phyloP scores from a whole-genome alignment of 2,113 vertebrate genomes.

The Cinclus cinclus region DNA sequence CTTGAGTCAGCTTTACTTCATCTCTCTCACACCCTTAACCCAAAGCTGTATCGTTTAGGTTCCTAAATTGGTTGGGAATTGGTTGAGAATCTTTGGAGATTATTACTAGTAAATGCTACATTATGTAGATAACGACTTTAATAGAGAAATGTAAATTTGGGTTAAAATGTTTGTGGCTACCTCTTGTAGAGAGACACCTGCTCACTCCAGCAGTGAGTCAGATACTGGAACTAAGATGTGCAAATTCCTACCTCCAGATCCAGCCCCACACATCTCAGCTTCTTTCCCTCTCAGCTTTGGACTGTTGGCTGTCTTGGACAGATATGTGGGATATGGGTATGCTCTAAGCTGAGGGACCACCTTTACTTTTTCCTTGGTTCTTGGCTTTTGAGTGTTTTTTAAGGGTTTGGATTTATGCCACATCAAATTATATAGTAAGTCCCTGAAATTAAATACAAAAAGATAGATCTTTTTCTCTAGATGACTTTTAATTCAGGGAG shows the following conservation, averaged over 20 bases:
- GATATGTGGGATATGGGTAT: not conserved
- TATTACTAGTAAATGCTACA: not conserved
- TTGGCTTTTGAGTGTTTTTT: not conserved
- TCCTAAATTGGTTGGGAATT: not conserved
- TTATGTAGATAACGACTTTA: not conserved
- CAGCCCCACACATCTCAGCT: not conserved
- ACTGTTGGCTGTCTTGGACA: not conserved
- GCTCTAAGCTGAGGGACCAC: not conserved
- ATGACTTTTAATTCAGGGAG: not conserved
- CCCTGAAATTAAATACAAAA: not conserved
- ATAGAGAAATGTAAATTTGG: slow-evolving; percentile 1
- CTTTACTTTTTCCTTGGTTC: not conserved
- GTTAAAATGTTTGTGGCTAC: not conserved
- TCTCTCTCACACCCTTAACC: slow-evolving; percentile 1
- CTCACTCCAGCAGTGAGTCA: not conserved
- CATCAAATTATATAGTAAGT: not conserved
- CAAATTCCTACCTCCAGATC: not conserved
- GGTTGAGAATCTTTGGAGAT: not conserved
- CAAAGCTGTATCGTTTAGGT: not conserved
- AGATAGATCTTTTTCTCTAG: not conserved
- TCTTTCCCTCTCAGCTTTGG: not conserved
- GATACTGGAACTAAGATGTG: not conserved
- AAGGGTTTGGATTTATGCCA: not conserved
- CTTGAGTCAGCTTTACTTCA: slow-evolving; percentile 19
- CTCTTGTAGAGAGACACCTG: not conserved